A percentile compares a stretch with the other conserved stretches of the same genome.
Conservation (phyloP, 2,888 invertebrate genomes). For the Drosophila longiperda region DNA sequence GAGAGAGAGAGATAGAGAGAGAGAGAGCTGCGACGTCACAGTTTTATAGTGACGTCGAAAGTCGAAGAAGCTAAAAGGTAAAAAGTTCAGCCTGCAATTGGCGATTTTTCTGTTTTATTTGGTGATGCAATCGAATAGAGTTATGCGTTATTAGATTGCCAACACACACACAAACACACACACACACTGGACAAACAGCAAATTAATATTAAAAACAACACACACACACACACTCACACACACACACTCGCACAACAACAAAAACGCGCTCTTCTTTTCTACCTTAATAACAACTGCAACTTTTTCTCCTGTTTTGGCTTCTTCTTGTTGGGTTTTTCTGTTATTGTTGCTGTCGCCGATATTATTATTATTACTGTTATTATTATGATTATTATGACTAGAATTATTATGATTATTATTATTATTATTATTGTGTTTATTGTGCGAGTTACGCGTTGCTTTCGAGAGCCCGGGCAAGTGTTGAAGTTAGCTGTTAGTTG, state of each 20-base stretch:
- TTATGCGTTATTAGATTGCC: conserved; percentile 24
- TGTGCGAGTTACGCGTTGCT: conserved; percentile 51
- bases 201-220: conserved; percentile 3
- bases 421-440: conserved; percentile 24
- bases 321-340: not conserved
- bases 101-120: conserved; percentile 20
- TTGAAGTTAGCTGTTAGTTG: conserved; percentile 35
- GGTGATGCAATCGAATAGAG: conserved; percentile 70
- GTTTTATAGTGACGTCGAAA: conserved; percentile 51
- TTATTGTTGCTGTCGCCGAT: conserved; percentile 13
- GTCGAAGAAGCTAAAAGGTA: conserved; percentile 29
- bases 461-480: conserved; percentile 49
- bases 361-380: not conserved
- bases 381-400: not conserved
- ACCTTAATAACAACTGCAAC: conserved; percentile 11
- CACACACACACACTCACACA: not conserved
- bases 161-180: conserved; percentile 2
- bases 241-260: not conserved
- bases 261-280: conserved; percentile 27
- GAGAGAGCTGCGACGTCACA: conserved; percentile 48
- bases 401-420: conserved; percentile 24
- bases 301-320: conserved; percentile 5
- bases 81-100: conserved; percentile 30
- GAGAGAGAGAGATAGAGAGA: not conserved
- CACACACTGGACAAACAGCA: conserved; percentile 1